Conservation (phyloP, 2,113 vertebrate genomes). For the Pelvicachromis taeniatus region DNA sequence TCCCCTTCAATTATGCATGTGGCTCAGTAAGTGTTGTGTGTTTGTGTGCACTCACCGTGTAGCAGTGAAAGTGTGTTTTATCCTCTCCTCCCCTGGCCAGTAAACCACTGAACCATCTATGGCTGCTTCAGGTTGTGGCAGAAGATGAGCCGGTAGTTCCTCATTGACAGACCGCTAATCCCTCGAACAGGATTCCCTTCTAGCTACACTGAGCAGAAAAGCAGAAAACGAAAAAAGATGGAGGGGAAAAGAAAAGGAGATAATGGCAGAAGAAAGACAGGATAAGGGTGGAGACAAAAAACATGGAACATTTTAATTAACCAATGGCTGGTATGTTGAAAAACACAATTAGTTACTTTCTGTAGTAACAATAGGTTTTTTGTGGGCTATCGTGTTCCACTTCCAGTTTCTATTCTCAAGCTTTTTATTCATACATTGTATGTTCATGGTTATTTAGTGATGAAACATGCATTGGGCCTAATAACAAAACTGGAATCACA, state of each 20-base stretch:
- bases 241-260: background rate
- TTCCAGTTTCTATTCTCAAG: background rate
- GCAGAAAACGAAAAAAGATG: background rate
- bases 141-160: slow-evolving; percentile 99
- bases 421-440: background rate
- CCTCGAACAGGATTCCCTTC: slow-evolving; percentile 90
- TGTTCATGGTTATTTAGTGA: background rate
- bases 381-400: background rate
- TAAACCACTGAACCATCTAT: slow-evolving; percentile 92
- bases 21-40: background rate
- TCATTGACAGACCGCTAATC: slow-evolving; percentile 99
- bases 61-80: slow-evolving; percentile 90
- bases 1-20: background rate
- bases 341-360: background rate
- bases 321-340: background rate
- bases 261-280: background rate
- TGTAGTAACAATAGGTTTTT: background rate
- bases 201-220: slow-evolving; percentile 52
- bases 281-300: background rate
- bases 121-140: slow-evolving; percentile 99
- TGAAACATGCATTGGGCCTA: background rate
- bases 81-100: slow-evolving; percentile 89
- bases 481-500: background rate
- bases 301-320: background rate
- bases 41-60: slow-evolving; percentile 79